Conservation (phyloP, 2,888 invertebrate genomes). For the Lacanobia wlatinum region DNA sequence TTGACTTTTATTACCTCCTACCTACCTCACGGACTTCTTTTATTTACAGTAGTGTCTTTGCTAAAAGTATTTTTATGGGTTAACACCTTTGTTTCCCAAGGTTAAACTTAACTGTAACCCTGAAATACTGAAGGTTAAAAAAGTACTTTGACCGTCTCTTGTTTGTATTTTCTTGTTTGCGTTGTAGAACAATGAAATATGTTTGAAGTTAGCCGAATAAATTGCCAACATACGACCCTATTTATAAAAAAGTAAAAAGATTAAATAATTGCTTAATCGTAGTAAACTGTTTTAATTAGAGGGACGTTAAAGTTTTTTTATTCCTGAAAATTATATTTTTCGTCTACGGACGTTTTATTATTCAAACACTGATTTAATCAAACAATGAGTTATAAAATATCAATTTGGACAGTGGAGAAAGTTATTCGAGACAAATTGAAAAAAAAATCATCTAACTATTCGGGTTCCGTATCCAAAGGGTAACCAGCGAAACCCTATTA, state of each 20-base stretch:
- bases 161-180: conserved; percentile 27
- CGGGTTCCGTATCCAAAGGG: too few relatives aligned
- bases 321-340: too few relatives aligned
- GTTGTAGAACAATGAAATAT: conserved; percentile 40
- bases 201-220: conserved; percentile 37
- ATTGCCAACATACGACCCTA: conserved; percentile 15
- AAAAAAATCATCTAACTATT: too few relatives aligned
- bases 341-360: too few relatives aligned
- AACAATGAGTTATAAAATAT: too few relatives aligned
- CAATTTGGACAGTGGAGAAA: too few relatives aligned
- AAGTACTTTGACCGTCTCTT: conserved; percentile 38
- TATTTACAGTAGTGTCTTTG: conserved; percentile 36
- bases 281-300: conserved; percentile 4
- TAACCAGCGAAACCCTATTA: too few relatives aligned
- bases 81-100: conserved; percentile 27
- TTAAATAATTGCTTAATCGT: conserved; percentile 12
- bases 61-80: conserved; percentile 36
- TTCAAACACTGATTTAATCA: too few relatives aligned
- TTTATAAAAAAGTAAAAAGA: background rate
- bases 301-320: too few relatives aligned
- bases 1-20: conserved; percentile 26
- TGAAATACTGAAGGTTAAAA: conserved; percentile 45
- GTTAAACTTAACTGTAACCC: conserved; percentile 1
- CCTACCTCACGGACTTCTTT: conserved; percentile 6
- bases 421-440: too few relatives aligned